Conservation (phyloP, 30 jellyfish, hydroid and myxozoan genomes). For the Cassiopea andromeda region DNA sequence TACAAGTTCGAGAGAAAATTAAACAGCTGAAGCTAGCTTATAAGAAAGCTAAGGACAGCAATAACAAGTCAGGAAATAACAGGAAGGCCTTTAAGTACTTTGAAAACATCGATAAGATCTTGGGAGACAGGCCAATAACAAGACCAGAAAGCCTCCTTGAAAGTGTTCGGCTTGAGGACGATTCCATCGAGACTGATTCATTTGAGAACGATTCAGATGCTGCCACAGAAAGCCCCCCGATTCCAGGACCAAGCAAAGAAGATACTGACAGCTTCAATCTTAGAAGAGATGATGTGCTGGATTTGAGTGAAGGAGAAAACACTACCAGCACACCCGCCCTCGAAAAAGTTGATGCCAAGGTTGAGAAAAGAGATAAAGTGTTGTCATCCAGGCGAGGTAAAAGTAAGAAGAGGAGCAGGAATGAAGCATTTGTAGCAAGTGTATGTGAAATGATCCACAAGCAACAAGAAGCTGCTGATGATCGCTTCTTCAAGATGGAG, state of each 20-base stretch:
- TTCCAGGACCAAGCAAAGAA: constrained; percentile 18
- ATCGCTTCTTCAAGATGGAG: constrained; percentile 19
- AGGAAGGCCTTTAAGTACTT: constrained; percentile 30
- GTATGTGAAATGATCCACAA: constrained; percentile 16
- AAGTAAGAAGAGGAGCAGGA: constrained; percentile 55
- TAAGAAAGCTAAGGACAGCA: constrained; percentile 32
- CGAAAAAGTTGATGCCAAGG: neutral
- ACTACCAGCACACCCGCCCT: constrained; percentile 22
- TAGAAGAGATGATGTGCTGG: constrained; percentile 1
- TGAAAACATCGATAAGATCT: constrained; percentile 31
- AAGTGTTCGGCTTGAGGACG: neutral
- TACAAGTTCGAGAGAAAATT: constrained; percentile 19
- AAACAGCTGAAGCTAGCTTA: constrained; percentile 31
- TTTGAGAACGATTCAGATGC: constrained; percentile 7
- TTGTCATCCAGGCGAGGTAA: neutral
- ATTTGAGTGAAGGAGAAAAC: constrained; percentile 29
- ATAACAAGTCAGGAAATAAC: constrained; percentile 27
- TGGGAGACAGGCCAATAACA: constrained; percentile 54
- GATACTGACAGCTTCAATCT: neutral
- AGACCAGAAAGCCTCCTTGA: constrained; percentile 38
- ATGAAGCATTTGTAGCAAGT: constrained; percentile 19
- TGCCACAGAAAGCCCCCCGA: constrained; percentile 32
- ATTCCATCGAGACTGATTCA: neutral
- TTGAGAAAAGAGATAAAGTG: neutral
- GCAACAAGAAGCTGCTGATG: constrained; percentile 53